Conservation (phyloP, 2,888 invertebrate genomes). For the Rhagonycha fulva region DNA sequence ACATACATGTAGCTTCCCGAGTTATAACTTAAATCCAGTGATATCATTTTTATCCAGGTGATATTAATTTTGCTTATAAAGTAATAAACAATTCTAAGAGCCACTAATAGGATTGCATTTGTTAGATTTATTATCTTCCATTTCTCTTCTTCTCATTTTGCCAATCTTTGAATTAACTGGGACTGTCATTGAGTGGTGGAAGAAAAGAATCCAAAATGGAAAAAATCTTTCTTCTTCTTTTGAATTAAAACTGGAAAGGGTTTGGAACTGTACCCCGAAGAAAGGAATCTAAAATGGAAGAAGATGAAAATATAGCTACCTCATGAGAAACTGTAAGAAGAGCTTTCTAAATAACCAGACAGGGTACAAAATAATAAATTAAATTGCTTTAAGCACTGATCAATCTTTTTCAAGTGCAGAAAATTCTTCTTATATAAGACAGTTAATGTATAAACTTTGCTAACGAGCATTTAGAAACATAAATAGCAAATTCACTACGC, state of each 20-base stretch:
- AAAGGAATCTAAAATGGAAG: background rate
- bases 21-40: slow-evolving; percentile 23
- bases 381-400: slow-evolving; percentile 4
- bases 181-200: too few species aligned
- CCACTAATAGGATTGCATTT: background rate
- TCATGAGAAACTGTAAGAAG: background rate
- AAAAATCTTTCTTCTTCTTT: too few species aligned
- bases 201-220: too few species aligned
- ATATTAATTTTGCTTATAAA: slow-evolving; percentile 6
- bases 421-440: slow-evolving; percentile 6
- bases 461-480: slow-evolving; percentile 26
- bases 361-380: slow-evolving; percentile 9
- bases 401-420: slow-evolving; percentile 8
- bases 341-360: slow-evolving; percentile 2
- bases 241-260: too few species aligned
- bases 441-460: slow-evolving; percentile 7
- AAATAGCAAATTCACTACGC: slow-evolving; percentile 22
- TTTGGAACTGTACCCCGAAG: background rate
- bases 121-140: too few species aligned
- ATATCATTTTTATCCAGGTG: slow-evolving; percentile 12
- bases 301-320: background rate
- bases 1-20: slow-evolving; percentile 29
- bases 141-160: background rate
- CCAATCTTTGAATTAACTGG: background rate
- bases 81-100: background rate